These are phyloP conservation scores for Drosophila nikananu DNA, from an alignment of 1,140 invertebrate species.

Conservation along the genomic window DNA sequence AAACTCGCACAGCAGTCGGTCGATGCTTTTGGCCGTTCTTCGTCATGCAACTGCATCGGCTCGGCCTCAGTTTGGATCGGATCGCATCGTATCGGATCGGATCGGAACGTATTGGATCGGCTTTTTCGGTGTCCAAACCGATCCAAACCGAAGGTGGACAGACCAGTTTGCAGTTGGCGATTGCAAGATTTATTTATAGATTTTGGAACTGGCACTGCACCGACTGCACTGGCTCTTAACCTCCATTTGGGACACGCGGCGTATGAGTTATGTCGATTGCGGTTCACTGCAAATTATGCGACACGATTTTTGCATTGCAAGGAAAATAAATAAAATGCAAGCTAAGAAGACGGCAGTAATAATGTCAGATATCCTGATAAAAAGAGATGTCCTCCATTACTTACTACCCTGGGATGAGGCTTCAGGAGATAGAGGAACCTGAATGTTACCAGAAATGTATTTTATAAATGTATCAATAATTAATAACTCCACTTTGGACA, in stretches of 20 bases:
- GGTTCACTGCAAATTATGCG: conserved; percentile 52
- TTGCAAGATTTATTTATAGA: conserved; percentile 80
- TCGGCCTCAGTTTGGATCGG: background rate
- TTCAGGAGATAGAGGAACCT: background rate
- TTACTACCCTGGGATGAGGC: background rate
- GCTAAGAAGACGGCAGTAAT: background rate
- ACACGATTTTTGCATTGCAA: conserved; percentile 40
- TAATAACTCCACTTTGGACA: too few relatives aligned
- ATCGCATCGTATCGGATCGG: conserved; percentile 2
- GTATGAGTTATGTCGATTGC: conserved; percentile 79
- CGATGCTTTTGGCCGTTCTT: conserved; percentile 36
- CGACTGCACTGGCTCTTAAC: conserved; percentile 69
- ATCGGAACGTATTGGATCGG: conserved; percentile 14
- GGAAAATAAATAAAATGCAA: background rate
- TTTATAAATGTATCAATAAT: too few relatives aligned
- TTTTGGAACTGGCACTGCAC: conserved; percentile 47
- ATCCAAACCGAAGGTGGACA: conserved; percentile 33
- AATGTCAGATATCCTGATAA: conserved; percentile 1
- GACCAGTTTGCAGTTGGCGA: conserved; percentile 50
- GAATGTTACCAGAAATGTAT: too few relatives aligned
- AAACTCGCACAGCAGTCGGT: conserved; percentile 2
- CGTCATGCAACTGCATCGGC: conserved; percentile 41
- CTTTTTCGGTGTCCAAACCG: conserved; percentile 4
- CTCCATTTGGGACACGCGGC: conserved; percentile 78
- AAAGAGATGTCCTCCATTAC: background rate